Evolutionary conservation across 2,888 invertebrate species (phyloP).

Genomic region (Metellina segmentata): DNA sequence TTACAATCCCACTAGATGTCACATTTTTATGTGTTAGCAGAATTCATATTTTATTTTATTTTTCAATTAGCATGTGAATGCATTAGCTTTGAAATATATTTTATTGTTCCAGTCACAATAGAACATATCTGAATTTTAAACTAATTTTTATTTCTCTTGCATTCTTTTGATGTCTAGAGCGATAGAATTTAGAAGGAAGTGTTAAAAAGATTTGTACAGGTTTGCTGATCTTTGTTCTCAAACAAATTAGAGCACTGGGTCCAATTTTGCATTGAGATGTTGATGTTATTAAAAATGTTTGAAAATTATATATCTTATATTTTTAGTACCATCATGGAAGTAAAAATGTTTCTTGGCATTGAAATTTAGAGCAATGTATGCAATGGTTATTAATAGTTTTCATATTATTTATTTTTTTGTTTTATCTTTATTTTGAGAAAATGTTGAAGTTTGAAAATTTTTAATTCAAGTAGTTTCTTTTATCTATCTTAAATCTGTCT

Average conservation of each 20-base stretch:
- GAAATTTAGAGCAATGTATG: not conserved
- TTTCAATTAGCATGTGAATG: too few relatives aligned
- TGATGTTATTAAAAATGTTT: not conserved
- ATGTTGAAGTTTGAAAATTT: not conserved
- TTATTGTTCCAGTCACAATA: not conserved
- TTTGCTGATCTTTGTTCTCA: not conserved
- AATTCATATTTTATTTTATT: not conserved
- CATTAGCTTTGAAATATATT: not conserved
- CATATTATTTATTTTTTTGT: not conserved
- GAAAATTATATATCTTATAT: not conserved
- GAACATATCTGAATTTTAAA: not conserved
- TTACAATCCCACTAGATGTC: not conserved
- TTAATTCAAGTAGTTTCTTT: not conserved
- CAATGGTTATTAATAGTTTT: not conserved
- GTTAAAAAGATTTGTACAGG: not conserved
- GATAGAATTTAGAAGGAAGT: not conserved
- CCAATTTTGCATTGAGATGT: conserved; percentile 10
- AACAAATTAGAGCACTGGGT: not conserved
- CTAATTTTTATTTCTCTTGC: not conserved
- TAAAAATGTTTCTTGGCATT: not conserved
- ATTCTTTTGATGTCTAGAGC: not conserved
- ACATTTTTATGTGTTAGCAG: not conserved
- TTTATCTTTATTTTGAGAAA: not conserved
- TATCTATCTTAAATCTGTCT: not conserved
- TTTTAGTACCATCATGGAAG: not conserved